Evolutionary conservation across 2,797 vertebrate species (phyloP).

Genomic region (Alcedo quadribrachys): DNA sequence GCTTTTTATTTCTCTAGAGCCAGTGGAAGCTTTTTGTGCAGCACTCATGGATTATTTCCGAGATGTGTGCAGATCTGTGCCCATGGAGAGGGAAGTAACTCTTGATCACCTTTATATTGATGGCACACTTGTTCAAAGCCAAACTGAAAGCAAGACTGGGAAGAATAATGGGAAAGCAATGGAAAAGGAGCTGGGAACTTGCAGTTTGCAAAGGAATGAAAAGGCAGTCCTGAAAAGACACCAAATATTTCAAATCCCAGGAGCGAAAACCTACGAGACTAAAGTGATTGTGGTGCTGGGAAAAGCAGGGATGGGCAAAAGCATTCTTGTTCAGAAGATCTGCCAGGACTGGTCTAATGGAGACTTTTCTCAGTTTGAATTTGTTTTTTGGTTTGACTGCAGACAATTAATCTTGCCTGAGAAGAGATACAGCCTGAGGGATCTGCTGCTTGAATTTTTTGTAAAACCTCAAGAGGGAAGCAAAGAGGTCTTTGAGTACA

Average conservation of each 20-base stretch:
- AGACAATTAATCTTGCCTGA: conserved; percentile 74
- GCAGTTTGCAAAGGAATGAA: conserved; percentile 79
- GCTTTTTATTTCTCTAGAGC: conserved; percentile 72
- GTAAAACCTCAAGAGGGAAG: conserved; percentile 43
- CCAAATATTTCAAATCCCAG: conserved; percentile 75
- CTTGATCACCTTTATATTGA: conserved; percentile 82
- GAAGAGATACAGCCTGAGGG: conserved; percentile 77
- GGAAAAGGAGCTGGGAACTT: conserved; percentile 83
- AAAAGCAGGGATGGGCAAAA: conserved; percentile 90
- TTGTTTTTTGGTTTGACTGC: conserved; percentile 86
- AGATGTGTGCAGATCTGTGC: conserved; percentile 57
- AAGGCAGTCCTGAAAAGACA: conserved; percentile 60
- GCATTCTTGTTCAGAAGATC: conserved; percentile 82
- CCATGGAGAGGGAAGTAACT: conserved; percentile 62
- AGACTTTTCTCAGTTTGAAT: conserved; percentile 85
- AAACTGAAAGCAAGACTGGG: conserved; percentile 72
- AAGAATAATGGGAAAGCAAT: conserved; percentile 80
- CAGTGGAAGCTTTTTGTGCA: conserved; percentile 77
- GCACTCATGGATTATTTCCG: conserved; percentile 74
- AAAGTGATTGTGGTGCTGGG: conserved; percentile 84
- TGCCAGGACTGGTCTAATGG: conserved; percentile 88
- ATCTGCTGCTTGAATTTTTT: conserved; percentile 82
- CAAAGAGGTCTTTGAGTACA: conserved; percentile 78
- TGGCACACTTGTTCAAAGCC: conserved; percentile 76
- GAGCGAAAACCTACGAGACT: conserved; percentile 70